Base-by-base conservation (phyloP, 2,113 vertebrate genomes). In the Hepsetus odoe region DNA sequence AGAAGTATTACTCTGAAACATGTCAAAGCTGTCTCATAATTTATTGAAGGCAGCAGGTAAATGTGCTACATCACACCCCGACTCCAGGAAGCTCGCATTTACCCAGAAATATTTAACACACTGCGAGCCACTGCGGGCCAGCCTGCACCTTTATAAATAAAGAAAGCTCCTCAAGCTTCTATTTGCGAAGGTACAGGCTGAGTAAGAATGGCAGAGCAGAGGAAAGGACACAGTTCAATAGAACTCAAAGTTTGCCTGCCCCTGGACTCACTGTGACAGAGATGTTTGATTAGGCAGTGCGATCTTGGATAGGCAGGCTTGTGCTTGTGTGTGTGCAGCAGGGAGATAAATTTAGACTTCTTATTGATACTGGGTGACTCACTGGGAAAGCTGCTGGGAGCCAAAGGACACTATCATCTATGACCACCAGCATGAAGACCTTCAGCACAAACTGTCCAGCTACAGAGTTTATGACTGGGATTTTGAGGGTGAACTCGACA, bases 81-180 rank as follows among this genome's bases (percentile, higher is more conserved):
- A 74, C 70, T 78, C 70, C 42, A 66, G 80, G 66, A 79, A 69
- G 58, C 33, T 46, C 12, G 69, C 65, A 67, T 79, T 82, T 71
- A 69, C 51, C 40, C 59, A 61, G 53, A 73, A 76, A 76, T 73
- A 76, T 72, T 49, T 55, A 78, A 71, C 64, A 62, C n/a, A 61
- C 61, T 44, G 20, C 0, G 22, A 70, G 72, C 38, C 35, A 55
- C 77, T 59, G 24, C 53, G 22, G 32, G 68, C 74, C 68, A 76
- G 67, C 66, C 72, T 46, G 61, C 55, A 56, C 67, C 49, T 80
- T 76, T 74, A 80, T 83, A 80, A 83, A 83, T 83, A 33, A 83
- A 76, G 61, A 80, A 83, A 65, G 14, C 24, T 67, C 67, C 74
- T 83, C 61, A 66, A 72, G 61, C 72, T 32, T 40, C 53, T 78